These are phyloP conservation scores for Apodemus sylvaticus DNA, from an alignment of 2,113 vertebrate species.

Conservation along the genomic window DNA sequence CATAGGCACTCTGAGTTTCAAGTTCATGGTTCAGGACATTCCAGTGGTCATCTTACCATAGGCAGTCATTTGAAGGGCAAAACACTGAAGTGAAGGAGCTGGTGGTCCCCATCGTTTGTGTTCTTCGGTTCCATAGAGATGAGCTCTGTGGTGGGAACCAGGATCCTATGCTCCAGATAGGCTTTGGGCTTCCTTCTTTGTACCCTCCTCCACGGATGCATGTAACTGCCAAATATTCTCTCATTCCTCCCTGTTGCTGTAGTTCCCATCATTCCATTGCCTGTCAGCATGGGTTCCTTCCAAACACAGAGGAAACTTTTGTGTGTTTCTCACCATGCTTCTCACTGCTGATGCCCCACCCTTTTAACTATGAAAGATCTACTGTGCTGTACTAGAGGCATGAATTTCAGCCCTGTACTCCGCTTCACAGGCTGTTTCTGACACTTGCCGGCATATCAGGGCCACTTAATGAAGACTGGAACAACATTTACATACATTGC, in stretches of 20 bases:
- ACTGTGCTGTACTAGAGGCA: background rate
- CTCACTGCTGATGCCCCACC: background rate
- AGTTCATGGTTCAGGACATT: constrained; percentile 18
- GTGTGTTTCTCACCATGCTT: background rate
- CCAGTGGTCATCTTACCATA: constrained; percentile 29
- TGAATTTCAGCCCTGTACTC: background rate
- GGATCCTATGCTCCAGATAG: background rate
- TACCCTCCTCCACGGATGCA: no score
- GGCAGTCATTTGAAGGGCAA: constrained; percentile 20
- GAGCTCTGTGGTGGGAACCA: background rate
- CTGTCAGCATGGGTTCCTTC: background rate
- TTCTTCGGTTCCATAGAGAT: background rate
- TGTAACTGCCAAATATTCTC: background rate
- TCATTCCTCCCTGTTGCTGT: background rate
- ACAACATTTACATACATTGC: background rate
- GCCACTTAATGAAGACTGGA: background rate
- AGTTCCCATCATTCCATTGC: constrained; percentile 30
- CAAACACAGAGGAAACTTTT: constrained; percentile 4
- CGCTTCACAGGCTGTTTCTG: constrained; percentile 38
- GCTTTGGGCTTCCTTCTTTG: background rate
- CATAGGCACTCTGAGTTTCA: constrained; percentile 28
- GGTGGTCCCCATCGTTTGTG: background rate
- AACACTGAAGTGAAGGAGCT: background rate
- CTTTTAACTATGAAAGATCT: constrained; percentile 2
- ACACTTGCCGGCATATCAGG: background rate